Evolutionary conservation across 2,113 vertebrate species (phyloP).

Genomic region (Corvus moneduloides): DNA sequence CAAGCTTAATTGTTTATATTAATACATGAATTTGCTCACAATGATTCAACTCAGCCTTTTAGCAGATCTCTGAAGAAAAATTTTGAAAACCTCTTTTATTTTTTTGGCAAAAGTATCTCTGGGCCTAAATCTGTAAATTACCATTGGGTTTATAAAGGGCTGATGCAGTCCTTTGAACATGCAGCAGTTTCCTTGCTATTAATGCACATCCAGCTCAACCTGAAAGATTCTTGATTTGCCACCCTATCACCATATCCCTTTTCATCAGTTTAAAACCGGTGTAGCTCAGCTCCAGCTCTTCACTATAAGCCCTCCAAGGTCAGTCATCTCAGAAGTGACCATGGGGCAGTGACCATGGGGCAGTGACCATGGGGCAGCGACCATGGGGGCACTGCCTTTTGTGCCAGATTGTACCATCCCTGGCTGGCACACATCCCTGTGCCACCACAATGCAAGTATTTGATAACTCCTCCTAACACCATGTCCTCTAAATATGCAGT

Average conservation of each 20-base stretch:
- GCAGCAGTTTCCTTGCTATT: neutral
- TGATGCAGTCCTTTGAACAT: neutral
- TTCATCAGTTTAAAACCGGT: neutral
- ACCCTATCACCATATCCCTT: neutral
- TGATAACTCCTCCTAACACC: neutral
- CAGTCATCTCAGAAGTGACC: neutral
- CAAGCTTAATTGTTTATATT: slow-evolving; percentile 46
- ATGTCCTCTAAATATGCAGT: neutral
- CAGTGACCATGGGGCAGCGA: neutral
- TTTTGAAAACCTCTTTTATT: neutral
- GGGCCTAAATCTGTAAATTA: neutral
- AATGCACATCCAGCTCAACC: neutral
- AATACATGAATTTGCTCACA: neutral
- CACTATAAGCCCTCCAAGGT: neutral
- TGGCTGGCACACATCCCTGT: neutral
- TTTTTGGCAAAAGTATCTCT: neutral
- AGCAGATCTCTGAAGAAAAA: neutral
- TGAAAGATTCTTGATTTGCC: neutral
- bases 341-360: neutral
- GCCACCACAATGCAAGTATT: neutral
- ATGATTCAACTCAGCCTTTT: neutral
- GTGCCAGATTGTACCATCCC: neutral
- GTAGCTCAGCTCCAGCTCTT: neutral
- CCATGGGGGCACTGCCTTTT: neutral
- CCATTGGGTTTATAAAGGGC: neutral